These are phyloP conservation scores for Piprites chloris DNA, from an alignment of 2,113 vertebrate genomes.

Conservation along the genomic window DNA sequence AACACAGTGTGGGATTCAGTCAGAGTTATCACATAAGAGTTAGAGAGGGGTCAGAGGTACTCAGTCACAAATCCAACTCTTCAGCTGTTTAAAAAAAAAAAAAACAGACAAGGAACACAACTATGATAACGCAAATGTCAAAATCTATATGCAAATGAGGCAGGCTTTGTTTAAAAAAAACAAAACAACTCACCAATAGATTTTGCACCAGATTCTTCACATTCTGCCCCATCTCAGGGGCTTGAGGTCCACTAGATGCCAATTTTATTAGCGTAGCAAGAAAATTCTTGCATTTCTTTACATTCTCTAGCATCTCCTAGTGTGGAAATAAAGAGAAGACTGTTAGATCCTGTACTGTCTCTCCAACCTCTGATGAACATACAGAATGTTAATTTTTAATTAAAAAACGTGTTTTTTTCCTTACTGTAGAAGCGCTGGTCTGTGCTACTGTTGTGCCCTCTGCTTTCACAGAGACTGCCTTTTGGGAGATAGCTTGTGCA, in stretches of 20 bases:
- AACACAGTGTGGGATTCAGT: neutral
- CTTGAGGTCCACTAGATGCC: constrained; percentile 86
- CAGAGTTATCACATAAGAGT: neutral
- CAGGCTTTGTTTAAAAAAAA: neutral
- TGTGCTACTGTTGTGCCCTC: constrained; percentile 61
- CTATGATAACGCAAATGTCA: neutral
- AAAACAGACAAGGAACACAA: neutral
- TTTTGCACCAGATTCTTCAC: constrained; percentile 86
- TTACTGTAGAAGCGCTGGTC: constrained; percentile 70
- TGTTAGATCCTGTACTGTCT: neutral
- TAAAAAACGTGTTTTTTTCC: constrained; percentile 24
- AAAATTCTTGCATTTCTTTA: constrained; percentile 98
- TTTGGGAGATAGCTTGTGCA: constrained; percentile 42
- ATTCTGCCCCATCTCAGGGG: constrained; percentile 86
- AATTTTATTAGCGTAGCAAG: constrained; percentile 92
- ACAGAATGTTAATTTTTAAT: constrained; percentile 32
- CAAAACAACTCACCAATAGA: constrained; percentile 89
- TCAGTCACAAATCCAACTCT: neutral
- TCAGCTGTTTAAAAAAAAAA: neutral
- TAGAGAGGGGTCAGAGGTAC: neutral
- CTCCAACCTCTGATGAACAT: constrained; percentile 38
- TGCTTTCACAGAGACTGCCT: constrained; percentile 55
- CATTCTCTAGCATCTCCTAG: constrained; percentile 90
- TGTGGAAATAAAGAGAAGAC: constrained; percentile 1
- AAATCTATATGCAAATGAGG: neutral